Base-by-base conservation (phyloP, 1,140 invertebrate species). In the Zaprionus davidi region DNA sequence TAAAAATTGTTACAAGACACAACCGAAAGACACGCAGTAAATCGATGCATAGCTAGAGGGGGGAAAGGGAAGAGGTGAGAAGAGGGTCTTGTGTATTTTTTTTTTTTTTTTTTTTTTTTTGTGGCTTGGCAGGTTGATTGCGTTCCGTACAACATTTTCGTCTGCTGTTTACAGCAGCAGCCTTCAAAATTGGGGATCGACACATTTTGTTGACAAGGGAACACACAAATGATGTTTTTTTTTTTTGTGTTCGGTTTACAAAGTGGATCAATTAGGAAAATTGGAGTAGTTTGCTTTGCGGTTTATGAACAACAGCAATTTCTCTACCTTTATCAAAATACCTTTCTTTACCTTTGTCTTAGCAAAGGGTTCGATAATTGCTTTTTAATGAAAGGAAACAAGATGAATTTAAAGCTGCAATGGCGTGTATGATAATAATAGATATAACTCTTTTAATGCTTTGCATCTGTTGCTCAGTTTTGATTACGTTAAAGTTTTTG, bases 1-100 rank as follows among this genome's bases (percentile, higher is more conserved):
- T 87, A 83, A 87, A 87, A 83, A 75, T 64, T 74, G 63, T 74
- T 66, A 79, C 66, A 82, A 72, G 72, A 58, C 71, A 66, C 3
- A 81, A 77, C 55, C 71, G 64, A 62, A 69, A 62, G 66, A 73
- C 22, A 51, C 44, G 55, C 68, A 71, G 55, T n/a, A 60, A 51
- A 59, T 44, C 56, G 53, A 41, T 70, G 46, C 49, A 57, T 41
- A 38, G 34, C 36, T 11, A 59, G 31, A 68, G 17, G n/a, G 17
- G 13, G 22, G 3, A 51, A 26, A 22, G 55, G 22, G 56, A n/a
- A 15, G 26, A 31, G 46, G n/a, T 13, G 49, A 31, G 7, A 44
- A 3, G 5, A n/a, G 36, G 31, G 58, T 36, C n/a, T 41, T n/a
- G 38, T 5, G 13, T n/a, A n/a, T 41, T n/a, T 41, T n/a, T 41